phyloP scores from a whole-genome alignment of 2,113 vertebrate species.

The Eretmochelys imbricata region DNA sequence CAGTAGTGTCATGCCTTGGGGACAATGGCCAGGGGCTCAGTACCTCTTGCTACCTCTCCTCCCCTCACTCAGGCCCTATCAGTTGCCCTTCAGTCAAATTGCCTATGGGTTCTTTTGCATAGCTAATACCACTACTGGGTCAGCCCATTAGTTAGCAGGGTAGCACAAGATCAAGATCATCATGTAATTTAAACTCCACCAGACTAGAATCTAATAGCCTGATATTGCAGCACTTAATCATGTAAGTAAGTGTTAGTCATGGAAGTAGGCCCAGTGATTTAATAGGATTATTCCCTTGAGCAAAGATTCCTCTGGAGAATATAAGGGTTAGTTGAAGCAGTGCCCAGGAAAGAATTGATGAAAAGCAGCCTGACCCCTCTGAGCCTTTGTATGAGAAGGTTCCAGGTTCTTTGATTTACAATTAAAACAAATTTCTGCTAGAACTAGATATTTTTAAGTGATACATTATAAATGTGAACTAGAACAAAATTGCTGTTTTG shows the following conservation, averaged over 20 bases:
- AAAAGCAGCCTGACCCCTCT: neutral
- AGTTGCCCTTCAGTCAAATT: neutral
- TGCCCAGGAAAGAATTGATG: neutral
- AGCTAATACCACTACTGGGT: neutral
- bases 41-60: neutral
- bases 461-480: neutral
- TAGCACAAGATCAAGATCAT: neutral
- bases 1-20: fast-evolving
- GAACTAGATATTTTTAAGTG: neutral
- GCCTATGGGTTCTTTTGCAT: neutral
- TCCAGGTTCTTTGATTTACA: neutral
- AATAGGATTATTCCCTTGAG: neutral
- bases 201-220: neutral
- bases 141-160: neutral
- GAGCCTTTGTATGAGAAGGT: neutral
- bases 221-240: neutral
- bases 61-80: neutral
- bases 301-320: neutral
- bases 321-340: neutral
- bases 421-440: neutral
- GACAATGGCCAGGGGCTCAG: neutral
- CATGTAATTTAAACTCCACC: neutral
- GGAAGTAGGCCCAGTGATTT: neutral
- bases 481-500: neutral
- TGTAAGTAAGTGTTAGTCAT: neutral